Percentiles rank a stretch among this genome's conserved stretches.
Evolutionary conservation across 2,113 vertebrate genomes (phyloP).

Genomic region (Galeopterus variegatus): DNA sequence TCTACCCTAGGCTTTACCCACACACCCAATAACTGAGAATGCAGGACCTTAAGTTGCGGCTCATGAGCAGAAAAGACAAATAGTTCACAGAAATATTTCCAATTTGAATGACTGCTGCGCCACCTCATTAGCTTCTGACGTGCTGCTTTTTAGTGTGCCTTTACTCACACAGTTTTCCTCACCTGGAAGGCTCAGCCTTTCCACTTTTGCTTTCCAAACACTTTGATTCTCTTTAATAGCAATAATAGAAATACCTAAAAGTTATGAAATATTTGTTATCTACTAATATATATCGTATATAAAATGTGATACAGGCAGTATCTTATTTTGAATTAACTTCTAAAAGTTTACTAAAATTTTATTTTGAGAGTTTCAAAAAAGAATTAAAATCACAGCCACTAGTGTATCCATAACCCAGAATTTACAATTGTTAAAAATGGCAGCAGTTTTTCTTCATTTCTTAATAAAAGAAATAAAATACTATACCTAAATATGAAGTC

Average conservation of each 20-base stretch:
- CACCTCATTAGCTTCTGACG: not conserved
- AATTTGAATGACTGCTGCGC: not conserved
- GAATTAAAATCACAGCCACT: not conserved
- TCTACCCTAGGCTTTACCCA: not conserved
- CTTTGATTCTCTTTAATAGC: not conserved
- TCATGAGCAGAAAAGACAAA: constrained; percentile 1
- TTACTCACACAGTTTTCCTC: not conserved
- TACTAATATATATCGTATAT: not conserved
- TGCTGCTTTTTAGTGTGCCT: not conserved
- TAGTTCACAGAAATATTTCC: not conserved
- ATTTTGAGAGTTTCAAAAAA: constrained; percentile 3
- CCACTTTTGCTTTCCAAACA: constrained; percentile 10
- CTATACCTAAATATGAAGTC: not conserved
- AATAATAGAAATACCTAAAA: constrained; percentile 2
- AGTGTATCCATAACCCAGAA: not conserved
- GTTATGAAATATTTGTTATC: not conserved
- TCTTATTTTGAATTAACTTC: constrained; percentile 32
- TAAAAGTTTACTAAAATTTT: constrained; percentile 28
- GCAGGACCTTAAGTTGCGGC: not conserved
- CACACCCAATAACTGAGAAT: not conserved
- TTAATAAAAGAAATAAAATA: constrained; percentile 4
- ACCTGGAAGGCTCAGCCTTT: not conserved
- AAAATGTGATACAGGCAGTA: not conserved
- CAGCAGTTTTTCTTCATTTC: not conserved
- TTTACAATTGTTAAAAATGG: not conserved